These are phyloP conservation scores for Agrotis exclamationis DNA, from an alignment of 2,888 invertebrate genomes.

Conservation along the genomic window DNA sequence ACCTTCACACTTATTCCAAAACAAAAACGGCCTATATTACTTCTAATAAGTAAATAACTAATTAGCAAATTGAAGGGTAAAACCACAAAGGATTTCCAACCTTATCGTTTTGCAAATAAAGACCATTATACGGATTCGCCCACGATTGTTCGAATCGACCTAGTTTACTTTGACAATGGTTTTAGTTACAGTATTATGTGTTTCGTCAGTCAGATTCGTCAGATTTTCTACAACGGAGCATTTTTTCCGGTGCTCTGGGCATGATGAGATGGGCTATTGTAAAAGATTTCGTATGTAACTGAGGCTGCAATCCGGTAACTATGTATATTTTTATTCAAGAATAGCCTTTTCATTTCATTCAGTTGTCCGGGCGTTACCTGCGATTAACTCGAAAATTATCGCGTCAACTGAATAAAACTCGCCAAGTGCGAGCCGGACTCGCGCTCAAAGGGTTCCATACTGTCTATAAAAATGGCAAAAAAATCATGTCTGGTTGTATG, in stretches of 20 bases:
- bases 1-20: conserved; percentile 27
- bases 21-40: conserved; percentile 31
- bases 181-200: conserved; percentile 25
- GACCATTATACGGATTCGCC: conserved; percentile 16
- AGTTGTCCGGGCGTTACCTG: neutral
- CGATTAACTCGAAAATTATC: neutral
- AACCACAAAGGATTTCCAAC: neutral
- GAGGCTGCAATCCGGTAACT: conserved; percentile 1
- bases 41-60: conserved; percentile 18
- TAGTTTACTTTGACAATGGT: conserved; percentile 58
- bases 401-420: too few relatives aligned
- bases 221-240: conserved; percentile 19
- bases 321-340: too few relatives aligned
- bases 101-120: conserved; percentile 3
- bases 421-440: too few relatives aligned
- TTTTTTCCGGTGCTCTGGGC: conserved; percentile 23
- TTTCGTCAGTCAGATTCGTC: conserved; percentile 51
- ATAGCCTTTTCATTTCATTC: too few relatives aligned
- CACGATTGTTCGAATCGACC: conserved; percentile 52
- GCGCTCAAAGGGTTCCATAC: too few relatives aligned
- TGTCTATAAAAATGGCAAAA: too few relatives aligned
- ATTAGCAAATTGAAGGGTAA: conserved; percentile 10
- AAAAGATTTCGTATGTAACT: conserved; percentile 13
- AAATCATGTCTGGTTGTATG: too few relatives aligned
- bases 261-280: conserved; percentile 29